Evolutionary conservation across 2,113 vertebrate genomes (phyloP).

Genomic region (Pelvicachromis taeniatus): DNA sequence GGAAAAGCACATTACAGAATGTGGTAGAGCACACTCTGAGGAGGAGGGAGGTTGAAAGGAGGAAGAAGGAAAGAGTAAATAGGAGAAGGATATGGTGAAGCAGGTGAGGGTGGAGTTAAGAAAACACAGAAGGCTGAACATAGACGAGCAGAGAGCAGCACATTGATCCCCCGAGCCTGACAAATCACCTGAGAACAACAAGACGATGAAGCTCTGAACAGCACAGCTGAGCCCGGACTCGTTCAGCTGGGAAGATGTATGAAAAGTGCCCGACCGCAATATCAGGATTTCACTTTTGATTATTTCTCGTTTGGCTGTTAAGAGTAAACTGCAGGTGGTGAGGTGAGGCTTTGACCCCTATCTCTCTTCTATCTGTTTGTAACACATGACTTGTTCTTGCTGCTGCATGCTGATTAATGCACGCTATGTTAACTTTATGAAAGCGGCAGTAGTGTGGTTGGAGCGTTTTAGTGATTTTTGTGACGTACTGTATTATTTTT

Average conservation of each 20-base stretch:
- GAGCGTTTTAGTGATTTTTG: not conserved
- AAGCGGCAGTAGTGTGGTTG: not conserved
- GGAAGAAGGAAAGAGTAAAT: slow-evolving; percentile 5
- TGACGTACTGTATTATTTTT: not conserved
- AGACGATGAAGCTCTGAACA: slow-evolving; percentile 31
- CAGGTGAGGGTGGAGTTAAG: slow-evolving; percentile 61
- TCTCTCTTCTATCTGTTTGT: not conserved
- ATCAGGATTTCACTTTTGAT: not conserved
- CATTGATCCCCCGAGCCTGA: slow-evolving; percentile 37
- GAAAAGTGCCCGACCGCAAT: not conserved
- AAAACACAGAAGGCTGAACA: slow-evolving; percentile 30
- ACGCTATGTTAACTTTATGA: not conserved
- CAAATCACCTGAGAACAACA: slow-evolving; percentile 13
- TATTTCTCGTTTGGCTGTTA: not conserved
- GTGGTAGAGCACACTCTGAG: not conserved
- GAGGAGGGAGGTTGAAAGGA: not conserved
- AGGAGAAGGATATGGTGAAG: not conserved
- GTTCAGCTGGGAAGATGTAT: slow-evolving; percentile 3
- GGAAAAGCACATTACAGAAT: not conserved
- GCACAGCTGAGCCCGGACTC: not conserved
- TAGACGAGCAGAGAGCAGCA: slow-evolving; percentile 47
- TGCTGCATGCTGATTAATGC: not conserved
- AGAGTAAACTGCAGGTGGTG: not conserved
- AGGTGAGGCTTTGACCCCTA: slow-evolving; percentile 14
- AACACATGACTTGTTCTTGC: not conserved